Evolutionary conservation across 2,888 invertebrate genomes (phyloP).

Genomic region (Caenorhabditis sinica): DNA sequence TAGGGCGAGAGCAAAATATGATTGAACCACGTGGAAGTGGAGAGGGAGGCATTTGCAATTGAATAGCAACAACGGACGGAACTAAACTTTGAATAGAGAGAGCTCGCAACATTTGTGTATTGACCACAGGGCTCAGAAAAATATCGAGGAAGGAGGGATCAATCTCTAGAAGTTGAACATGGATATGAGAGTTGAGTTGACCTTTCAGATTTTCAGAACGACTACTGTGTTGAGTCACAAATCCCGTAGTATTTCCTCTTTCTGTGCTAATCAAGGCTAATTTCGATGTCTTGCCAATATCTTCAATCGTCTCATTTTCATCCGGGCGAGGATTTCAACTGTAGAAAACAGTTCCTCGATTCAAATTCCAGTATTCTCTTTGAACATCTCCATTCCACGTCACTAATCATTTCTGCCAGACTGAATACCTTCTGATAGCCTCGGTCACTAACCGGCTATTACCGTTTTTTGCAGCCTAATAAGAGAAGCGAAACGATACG

Average conservation of each 20-base stretch:
- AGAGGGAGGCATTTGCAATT: constrained; percentile 17
- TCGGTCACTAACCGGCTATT: constrained; percentile 21
- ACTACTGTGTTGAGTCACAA: too few relatives aligned
- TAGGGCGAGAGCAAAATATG: constrained; percentile 46
- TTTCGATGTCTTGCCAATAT: too few relatives aligned
- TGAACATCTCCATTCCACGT: background rate
- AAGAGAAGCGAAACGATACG: constrained; percentile 23
- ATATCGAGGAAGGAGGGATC: background rate
- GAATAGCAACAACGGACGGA: constrained; percentile 31
- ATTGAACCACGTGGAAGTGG: constrained; percentile 39
- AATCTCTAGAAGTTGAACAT: too few relatives aligned
- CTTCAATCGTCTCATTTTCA: too few relatives aligned
- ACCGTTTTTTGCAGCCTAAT: constrained; percentile 12
- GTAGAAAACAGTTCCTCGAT: too few relatives aligned
- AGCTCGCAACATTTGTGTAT: constrained; percentile 29
- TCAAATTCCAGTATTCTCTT: background rate
- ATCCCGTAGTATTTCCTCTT: too few relatives aligned
- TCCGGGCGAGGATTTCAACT: too few relatives aligned
- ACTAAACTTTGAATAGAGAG: constrained; percentile 18
- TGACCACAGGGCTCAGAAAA: constrained; percentile 20
- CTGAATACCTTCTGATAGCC: constrained; percentile 6
- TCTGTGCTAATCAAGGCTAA: too few relatives aligned
- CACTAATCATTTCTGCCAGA: constrained; percentile 27
- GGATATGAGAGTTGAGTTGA: too few relatives aligned
- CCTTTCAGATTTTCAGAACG: too few relatives aligned